Conservation (phyloP, 2,113 vertebrate genomes). For the Paedocypris sp. region DNA sequence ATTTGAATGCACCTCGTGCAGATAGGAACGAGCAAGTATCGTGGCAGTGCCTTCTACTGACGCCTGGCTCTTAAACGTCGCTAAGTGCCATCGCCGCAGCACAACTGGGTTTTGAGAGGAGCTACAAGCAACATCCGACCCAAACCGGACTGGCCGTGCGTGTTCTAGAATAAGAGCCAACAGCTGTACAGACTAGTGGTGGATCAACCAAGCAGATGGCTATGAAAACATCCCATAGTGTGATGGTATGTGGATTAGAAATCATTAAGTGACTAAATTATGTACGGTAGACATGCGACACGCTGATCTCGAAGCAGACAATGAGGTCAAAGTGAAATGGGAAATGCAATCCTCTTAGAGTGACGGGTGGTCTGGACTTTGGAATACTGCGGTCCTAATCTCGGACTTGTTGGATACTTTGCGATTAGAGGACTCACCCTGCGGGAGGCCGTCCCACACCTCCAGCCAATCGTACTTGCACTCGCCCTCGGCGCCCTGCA, state of each 20-base stretch:
- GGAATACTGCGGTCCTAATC: slow-evolving; percentile 10
- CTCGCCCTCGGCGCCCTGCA: slow-evolving; percentile 82
- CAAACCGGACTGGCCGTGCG: neutral
- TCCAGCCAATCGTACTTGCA: slow-evolving; percentile 98
- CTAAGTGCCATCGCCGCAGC: no score
- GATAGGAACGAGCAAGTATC: no score
- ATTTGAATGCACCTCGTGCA: no score
- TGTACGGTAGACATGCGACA: slow-evolving; percentile 8
- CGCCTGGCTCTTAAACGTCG: no score
- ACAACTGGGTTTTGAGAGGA: no score
- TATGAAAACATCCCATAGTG: neutral
- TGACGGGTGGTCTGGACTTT: slow-evolving; percentile 16
- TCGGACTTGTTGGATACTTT: neutral
- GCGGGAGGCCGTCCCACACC: slow-evolving; percentile 94
- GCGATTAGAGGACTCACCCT: slow-evolving; percentile 64
- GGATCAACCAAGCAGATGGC: slow-evolving; percentile 25
- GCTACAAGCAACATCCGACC: no score
- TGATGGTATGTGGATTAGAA: slow-evolving; percentile 1
- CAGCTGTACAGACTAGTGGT: slow-evolving; percentile 8
- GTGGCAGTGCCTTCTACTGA: no score
- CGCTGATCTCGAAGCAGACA: slow-evolving; percentile 23
- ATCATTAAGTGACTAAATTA: slow-evolving; percentile 27
- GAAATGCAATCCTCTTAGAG: slow-evolving; percentile 32
- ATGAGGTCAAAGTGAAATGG: slow-evolving; percentile 24
- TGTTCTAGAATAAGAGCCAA: neutral